Conservation (phyloP, 2,113 vertebrate species). For the Chloropsis cyanopogon region DNA sequence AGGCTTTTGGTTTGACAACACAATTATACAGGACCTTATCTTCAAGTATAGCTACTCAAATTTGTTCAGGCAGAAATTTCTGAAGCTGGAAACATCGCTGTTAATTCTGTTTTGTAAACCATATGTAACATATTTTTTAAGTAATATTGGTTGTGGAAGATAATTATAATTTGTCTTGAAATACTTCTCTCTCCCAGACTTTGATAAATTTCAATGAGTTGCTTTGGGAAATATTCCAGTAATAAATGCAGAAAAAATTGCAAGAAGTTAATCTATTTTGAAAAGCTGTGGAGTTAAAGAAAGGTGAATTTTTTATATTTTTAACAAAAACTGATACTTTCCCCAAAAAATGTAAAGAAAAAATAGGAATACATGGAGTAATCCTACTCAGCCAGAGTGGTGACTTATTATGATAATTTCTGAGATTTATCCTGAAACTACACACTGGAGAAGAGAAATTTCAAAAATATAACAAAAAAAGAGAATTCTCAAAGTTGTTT, state of each 20-base stretch:
- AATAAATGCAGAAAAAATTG: neutral
- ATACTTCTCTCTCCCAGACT: neutral
- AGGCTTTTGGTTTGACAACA: neutral
- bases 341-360: neutral
- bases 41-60: neutral
- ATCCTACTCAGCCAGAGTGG: neutral
- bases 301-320: neutral
- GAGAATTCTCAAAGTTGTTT: neutral
- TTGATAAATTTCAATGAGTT: neutral
- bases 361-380: neutral
- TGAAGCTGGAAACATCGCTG: neutral
- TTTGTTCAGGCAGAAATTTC: neutral
- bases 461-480: neutral
- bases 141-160: neutral
- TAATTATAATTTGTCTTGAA: neutral
- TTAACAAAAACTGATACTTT: neutral
- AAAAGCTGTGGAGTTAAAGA: neutral
- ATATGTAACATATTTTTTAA: accelerated
- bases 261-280: neutral
- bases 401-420: neutral
- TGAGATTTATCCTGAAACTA: neutral
- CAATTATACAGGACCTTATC: neutral
- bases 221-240: neutral
- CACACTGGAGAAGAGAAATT: neutral
- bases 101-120: neutral